These are phyloP conservation scores for Plodia interpunctella DNA, from an alignment of 1,140 invertebrate species.

Conservation along the genomic window DNA sequence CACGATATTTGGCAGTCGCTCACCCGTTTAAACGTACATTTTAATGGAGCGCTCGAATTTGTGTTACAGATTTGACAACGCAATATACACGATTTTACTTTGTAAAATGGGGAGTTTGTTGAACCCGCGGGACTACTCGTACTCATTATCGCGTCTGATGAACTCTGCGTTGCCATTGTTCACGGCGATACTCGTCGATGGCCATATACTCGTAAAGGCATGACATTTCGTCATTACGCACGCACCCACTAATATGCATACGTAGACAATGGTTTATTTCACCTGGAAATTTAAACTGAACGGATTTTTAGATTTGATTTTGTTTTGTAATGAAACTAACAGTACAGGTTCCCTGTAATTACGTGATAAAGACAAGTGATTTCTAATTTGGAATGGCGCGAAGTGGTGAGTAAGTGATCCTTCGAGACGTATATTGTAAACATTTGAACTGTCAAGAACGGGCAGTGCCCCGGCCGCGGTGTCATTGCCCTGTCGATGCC, in stretches of 20 bases:
- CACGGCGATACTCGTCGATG: slow-evolving; percentile 43
- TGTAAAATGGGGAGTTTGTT: slow-evolving; percentile 68
- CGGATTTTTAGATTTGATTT: background rate
- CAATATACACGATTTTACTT: slow-evolving; percentile 56
- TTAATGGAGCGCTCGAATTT: slow-evolving; percentile 27
- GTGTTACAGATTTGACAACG: slow-evolving; percentile 48
- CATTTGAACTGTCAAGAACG: slow-evolving; percentile 76
- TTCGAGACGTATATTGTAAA: slow-evolving; percentile 67
- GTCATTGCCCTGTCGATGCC: slow-evolving; percentile 71
- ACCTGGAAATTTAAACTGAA: background rate
- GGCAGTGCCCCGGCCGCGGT: slow-evolving; percentile 66
- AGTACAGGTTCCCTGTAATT: background rate
- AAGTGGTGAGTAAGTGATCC: slow-evolving; percentile 45
- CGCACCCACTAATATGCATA: slow-evolving; percentile 10
- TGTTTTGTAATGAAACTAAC: too few relatives aligned
- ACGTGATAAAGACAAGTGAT: background rate
- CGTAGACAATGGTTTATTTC: slow-evolving; percentile 11
- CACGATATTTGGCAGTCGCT: slow-evolving; percentile 34
- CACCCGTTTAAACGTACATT: slow-evolving; percentile 33
- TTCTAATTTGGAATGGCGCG: slow-evolving; percentile 25
- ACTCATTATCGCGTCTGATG: slow-evolving; percentile 69
- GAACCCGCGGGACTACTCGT: slow-evolving; percentile 61
- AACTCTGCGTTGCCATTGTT: slow-evolving; percentile 66
- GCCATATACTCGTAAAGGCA: slow-evolving; percentile 29
- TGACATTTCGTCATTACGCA: slow-evolving; percentile 24